Evolutionary conservation across 1,140 invertebrate species (phyloP), one percentile per base, ranked within the genome.

Genomic region (Orius insidiosus): DNA sequence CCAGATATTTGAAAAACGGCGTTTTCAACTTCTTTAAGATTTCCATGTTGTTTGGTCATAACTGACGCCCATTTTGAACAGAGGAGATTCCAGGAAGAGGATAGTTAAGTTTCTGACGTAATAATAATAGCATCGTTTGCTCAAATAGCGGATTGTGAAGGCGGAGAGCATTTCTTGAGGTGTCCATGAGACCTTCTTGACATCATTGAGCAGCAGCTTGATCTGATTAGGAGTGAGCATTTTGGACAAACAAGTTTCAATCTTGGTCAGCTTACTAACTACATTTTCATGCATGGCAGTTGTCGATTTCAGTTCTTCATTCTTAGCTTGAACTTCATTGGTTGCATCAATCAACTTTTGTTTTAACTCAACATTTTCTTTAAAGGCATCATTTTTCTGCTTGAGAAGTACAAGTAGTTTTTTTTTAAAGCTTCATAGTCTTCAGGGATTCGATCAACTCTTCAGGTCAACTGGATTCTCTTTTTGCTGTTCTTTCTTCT

Each of bases 191-290:
- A 43, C 41, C 30, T 43, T 43, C 14, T 43, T 43, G 2, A 30
- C 31, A 6, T 43, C 41, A 30, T 43, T 18, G n/a, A 43, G 24
- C 10, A 30, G 10, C 2, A 43, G 24, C 31, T 43, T 43, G 18
- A 43, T 43, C 31, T 43, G 41, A 31, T 43, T 43, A 30, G 41
- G 41, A 30, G 41, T 43, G n/a, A 43, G 31, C 18, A 43, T 30
- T n/a, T 24, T 30, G 6, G 24, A 18, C 24, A 43, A 43, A n/a
- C 18, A 18, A 9, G 41, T 11, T 30, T 43, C 31, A 5, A 31
- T 43, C 11, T 30, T 43, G 4, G 24, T 43, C 18, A 31, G 24
- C 31, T 43, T 43, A 30, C 18, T 30, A 11, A 30, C 18, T 3
- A 43, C 18, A 3, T 18, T 31, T 30, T 30, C 16, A 11, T 11